These are phyloP conservation scores for Tyrophagus putrescentiae DNA, from an alignment of 1,140 invertebrate genomes.

Conservation along the genomic window DNA sequence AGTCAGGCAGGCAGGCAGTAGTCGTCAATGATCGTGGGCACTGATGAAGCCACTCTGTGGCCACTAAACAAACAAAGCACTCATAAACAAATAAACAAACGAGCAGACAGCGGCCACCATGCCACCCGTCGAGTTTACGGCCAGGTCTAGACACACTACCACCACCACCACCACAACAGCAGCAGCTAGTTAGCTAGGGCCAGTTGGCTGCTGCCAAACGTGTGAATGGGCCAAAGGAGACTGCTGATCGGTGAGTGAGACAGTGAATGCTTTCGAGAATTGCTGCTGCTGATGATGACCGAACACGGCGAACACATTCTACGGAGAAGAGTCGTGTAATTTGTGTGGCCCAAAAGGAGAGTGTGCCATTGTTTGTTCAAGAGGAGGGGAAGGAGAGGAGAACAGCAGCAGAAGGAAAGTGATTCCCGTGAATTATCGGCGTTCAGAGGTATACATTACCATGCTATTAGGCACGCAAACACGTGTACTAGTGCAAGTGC, in stretches of 20 bases:
- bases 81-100: constrained; percentile 8
- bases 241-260: too few relatives aligned
- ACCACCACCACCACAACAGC: too few relatives aligned
- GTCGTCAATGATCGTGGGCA: not conserved
- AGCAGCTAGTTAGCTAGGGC: too few relatives aligned
- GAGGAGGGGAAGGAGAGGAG: too few relatives aligned
- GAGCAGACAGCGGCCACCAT: not conserved
- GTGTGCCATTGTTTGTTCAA: too few relatives aligned
- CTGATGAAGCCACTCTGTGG: not conserved
- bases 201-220: constrained; percentile 1
- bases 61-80: constrained; percentile 2
- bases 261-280: too few relatives aligned
- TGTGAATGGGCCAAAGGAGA: not conserved
- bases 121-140: constrained; percentile 4
- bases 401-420: too few relatives aligned
- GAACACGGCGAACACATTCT: too few relatives aligned
- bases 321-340: too few relatives aligned
- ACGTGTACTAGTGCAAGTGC: constrained; percentile 6
- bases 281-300: too few relatives aligned
- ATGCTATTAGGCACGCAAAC: not conserved
- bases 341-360: too few relatives aligned
- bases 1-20: constrained; percentile 2
- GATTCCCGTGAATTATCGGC: constrained; percentile 4
- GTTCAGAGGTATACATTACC: not conserved
- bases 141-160: constrained; percentile 12